Evolutionary conservation across 2,113 vertebrate species (phyloP).

Genomic region (Condylura cristata): DNA sequence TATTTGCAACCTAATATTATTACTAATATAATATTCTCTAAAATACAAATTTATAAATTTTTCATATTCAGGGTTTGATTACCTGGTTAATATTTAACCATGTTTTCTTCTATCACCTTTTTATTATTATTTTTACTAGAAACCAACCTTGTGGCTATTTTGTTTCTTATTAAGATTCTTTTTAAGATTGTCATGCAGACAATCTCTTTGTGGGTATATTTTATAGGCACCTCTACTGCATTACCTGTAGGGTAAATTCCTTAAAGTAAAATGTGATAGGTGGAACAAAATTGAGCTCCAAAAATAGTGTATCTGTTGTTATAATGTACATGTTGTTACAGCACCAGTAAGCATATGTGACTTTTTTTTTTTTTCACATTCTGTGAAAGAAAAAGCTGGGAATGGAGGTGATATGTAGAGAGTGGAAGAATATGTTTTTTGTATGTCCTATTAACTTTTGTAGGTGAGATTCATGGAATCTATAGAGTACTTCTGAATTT

Average conservation of each 20-base stretch:
- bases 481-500: constrained; percentile 14
- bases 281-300: neutral
- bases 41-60: neutral
- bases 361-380: neutral
- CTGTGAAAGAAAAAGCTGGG: neutral
- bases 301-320: neutral
- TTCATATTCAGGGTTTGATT: neutral
- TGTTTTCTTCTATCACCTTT: neutral
- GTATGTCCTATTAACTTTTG: neutral
- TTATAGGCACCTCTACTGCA: neutral
- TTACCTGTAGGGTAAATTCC: neutral
- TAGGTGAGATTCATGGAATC: neutral
- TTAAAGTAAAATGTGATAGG: neutral
- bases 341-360: neutral
- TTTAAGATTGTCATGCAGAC: too few relatives aligned
- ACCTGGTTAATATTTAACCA: neutral
- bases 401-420: neutral
- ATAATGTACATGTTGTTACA: too few relatives aligned
- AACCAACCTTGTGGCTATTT: neutral
- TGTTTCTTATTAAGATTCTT: neutral
- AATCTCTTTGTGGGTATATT: neutral
- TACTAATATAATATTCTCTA: neutral
- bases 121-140: constrained; percentile 1
- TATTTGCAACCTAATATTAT: neutral
- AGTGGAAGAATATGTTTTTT: neutral